Evolutionary conservation across 2,797 vertebrate genomes (phyloP).

Genomic region (Falco columbarius): DNA sequence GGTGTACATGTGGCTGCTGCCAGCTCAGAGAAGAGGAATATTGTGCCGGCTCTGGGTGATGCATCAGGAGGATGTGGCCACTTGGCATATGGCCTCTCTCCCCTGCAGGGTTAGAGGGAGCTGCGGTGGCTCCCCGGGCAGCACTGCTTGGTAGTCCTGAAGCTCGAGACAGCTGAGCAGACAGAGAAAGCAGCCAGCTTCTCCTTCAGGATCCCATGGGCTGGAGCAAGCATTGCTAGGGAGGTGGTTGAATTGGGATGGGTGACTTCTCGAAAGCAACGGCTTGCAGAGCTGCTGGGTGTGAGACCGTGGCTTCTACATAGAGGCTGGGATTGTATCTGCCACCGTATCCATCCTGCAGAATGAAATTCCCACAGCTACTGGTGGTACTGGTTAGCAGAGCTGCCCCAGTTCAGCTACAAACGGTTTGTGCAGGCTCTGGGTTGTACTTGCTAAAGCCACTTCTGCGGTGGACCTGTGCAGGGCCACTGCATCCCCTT

Average conservation of each 20-base stretch:
- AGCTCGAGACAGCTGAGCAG: background rate
- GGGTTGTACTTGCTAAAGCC: background rate
- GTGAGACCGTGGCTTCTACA: rapidly evolving
- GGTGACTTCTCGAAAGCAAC: background rate
- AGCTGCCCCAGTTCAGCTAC: background rate
- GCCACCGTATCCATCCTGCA: no score
- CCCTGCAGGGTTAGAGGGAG: background rate
- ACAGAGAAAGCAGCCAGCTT: background rate
- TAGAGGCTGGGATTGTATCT: background rate
- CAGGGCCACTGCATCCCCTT: background rate
- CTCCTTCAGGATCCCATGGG: background rate
- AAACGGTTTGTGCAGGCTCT: background rate
- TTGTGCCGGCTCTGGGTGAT: background rate
- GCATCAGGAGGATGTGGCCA: rapidly evolving
- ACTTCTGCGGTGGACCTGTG: background rate
- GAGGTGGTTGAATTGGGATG: no score
- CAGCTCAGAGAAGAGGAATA: rapidly evolving
- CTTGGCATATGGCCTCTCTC: background rate
- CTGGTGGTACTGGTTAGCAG: background rate
- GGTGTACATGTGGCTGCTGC: background rate
- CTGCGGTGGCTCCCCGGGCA: background rate
- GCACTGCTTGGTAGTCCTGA: no score
- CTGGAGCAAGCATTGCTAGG: background rate
- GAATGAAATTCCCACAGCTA: no score
- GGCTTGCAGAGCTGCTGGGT: background rate